Evolutionary conservation across 2,888 invertebrate genomes (phyloP), one percentile per base, ranked within the genome.

Genomic region (Saturnia japonica): DNA sequence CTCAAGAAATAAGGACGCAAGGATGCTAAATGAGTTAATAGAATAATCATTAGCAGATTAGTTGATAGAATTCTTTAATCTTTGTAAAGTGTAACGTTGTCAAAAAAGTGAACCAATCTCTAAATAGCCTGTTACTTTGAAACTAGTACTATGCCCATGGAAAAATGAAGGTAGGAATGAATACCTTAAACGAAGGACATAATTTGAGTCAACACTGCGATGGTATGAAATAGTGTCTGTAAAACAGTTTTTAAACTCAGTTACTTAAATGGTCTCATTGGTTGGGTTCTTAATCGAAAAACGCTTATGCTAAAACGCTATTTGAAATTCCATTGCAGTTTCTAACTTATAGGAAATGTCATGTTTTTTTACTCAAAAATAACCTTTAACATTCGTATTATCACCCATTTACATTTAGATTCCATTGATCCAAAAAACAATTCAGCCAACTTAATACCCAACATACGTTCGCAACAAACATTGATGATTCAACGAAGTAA

Each of bases 401-500:
- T 19, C 66, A 67, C 25, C 28, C 67, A 73, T 77, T 73, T 47
- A 66, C 71, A 74, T 75, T 72, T 75, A 16, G 43, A 60, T 28
- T 69, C 64, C 40, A n/a, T 64, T 64, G 64, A 40, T 40, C 40
- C 64, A 8, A 64, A 64, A 64, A 54, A 74, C 72, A 70, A 76
- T 73, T 74, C 71, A 73, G 69, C 72, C 72, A 73, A 74, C 72
- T 78, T 78, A 74, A 74, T 75, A 81, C 74, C 72, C 79, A 70
- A 67, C 71, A 72, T 76, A 78, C 77, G 79, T 78, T 64, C 72
- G 57, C 68, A 74, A 70, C 69, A 75, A 77, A 76, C 80, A 82
- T 87, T 87, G 80, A 81, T 79, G 78, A 86, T 87, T 87, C 88
- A 79, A 82, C 77, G 75, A 19, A 76, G 82, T 85, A 85, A 81